Evolutionary conservation across 2,113 vertebrate species (phyloP).

Genomic region (Herpailurus yagouaroundi): DNA sequence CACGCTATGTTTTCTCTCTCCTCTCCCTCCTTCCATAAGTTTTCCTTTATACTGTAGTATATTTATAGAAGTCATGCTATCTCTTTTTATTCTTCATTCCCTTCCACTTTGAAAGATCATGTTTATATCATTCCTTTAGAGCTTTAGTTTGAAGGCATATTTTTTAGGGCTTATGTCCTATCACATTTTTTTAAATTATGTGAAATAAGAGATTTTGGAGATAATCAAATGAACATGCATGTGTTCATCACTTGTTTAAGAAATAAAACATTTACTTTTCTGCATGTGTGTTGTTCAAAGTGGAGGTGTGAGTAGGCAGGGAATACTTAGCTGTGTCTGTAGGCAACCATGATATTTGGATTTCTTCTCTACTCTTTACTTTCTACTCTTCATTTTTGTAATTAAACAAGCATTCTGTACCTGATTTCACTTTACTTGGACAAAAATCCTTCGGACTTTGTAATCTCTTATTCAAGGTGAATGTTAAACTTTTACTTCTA

Average conservation of each 20-base stretch:
- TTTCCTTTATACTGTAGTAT: neutral
- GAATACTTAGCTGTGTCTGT: neutral
- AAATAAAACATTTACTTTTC: neutral
- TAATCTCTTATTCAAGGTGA: neutral
- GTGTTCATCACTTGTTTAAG: neutral
- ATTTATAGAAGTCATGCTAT: neutral
- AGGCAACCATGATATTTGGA: neutral
- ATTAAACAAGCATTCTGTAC: neutral
- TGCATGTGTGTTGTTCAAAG: neutral
- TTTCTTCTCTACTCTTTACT: neutral
- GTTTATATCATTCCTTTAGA: neutral
- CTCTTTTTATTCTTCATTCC: neutral
- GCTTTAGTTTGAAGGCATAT: neutral
- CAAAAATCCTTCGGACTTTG: neutral
- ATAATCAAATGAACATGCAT: neutral
- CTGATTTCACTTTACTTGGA: neutral
- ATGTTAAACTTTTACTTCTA: neutral
- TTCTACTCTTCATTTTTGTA: neutral
- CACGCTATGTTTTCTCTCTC: neutral
- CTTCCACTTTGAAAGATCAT: neutral
- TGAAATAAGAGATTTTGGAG: neutral
- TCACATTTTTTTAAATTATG: neutral
- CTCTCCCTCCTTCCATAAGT: neutral
- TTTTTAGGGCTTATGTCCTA: neutral
- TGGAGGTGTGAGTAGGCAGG: neutral